phyloP scores from a whole-genome alignment of 1,140 invertebrate species.

The Aphelinus atriplicis region DNA sequence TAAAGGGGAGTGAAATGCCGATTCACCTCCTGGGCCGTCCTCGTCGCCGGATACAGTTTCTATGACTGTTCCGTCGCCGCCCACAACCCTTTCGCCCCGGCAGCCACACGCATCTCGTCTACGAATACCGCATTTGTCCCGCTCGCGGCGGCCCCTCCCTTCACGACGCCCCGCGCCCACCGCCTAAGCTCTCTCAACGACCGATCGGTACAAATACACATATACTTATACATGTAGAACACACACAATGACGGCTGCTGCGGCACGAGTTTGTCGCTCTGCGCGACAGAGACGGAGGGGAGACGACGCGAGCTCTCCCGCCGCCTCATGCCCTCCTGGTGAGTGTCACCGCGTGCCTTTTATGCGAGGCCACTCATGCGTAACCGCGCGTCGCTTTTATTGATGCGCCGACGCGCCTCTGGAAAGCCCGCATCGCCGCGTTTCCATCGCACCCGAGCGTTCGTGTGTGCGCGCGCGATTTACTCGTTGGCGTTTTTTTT shows the following conservation, averaged over 20 bases:
- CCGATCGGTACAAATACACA: no score
- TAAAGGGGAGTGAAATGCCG: conserved; percentile 58
- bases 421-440: not conserved
- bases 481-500: not conserved
- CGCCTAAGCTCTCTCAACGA: no score
- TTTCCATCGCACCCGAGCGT: not conserved
- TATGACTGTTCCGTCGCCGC: conserved; percentile 64
- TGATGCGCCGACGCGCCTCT: not conserved
- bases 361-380: conserved; percentile 59
- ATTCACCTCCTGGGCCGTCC: conserved; percentile 59
- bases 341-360: conserved; percentile 64
- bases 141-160: not conserved
- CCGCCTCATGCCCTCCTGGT: conserved; percentile 57
- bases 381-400: conserved; percentile 31
- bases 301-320: conserved; percentile 32
- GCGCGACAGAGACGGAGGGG: conserved; percentile 9
- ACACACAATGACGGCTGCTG: no score
- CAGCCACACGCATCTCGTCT: conserved; percentile 43
- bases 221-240: no score
- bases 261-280: conserved; percentile 9
- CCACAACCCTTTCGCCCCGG: conserved; percentile 58
- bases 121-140: conserved; percentile 41
- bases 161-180: not conserved
- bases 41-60: conserved; percentile 60
- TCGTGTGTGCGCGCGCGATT: not conserved